Evolutionary conservation across 92 coral and sea anemone species (phyloP).

Genomic region (Phenganax subtilis): DNA sequence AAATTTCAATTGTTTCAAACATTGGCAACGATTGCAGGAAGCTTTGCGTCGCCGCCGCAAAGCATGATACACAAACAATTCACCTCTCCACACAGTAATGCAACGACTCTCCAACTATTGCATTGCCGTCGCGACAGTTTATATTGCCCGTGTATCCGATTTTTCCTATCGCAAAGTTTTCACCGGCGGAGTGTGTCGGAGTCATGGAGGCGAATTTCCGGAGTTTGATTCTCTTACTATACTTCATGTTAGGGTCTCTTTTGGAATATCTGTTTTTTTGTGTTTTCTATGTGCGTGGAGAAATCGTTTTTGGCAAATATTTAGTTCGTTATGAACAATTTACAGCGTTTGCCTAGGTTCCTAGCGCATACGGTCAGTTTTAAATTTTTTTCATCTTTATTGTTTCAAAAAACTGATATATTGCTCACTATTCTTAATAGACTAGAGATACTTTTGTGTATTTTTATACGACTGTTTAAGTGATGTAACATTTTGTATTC

Average conservation of each 20-base stretch:
- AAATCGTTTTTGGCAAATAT: constrained; percentile 2
- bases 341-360: constrained; percentile 28
- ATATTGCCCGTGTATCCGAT: too few species aligned
- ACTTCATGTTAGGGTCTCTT: not conserved
- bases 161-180: too few species aligned
- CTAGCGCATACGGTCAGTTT: constrained; percentile 27
- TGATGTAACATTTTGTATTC: too few species aligned
- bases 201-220: not conserved
- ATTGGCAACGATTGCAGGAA: too few species aligned
- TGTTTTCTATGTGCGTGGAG: not conserved
- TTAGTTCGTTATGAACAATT: constrained; percentile 16
- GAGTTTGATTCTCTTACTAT: not conserved
- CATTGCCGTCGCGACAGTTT: too few species aligned
- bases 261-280: not conserved
- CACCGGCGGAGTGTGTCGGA: too few species aligned
- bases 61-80: too few species aligned
- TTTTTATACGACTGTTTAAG: too few species aligned
- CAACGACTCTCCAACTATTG: too few species aligned
- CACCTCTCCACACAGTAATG: too few species aligned
- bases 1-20: too few species aligned
- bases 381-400: not conserved
- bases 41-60: too few species aligned
- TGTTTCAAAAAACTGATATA: not conserved
- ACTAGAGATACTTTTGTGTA: not conserved
- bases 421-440: not conserved